Conservation (phyloP, 2,797 vertebrate species). For the Gorsachius magnificus region DNA sequence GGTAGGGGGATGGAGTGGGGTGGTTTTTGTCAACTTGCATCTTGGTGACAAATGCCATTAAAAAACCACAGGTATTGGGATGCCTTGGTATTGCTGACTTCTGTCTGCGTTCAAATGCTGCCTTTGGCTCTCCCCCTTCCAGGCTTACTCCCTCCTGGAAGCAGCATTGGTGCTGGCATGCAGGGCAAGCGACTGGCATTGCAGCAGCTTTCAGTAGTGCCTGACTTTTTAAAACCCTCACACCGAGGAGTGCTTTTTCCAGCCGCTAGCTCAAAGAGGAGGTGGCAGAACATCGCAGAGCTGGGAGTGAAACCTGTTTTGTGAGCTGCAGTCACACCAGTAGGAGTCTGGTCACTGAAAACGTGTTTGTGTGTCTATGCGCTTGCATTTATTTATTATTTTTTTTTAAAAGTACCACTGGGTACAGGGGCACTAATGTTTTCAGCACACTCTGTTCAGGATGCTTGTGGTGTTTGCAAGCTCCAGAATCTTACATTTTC, state of each 20-base stretch:
- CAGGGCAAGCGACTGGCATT: background rate
- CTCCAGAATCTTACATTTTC: background rate
- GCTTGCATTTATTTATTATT: background rate
- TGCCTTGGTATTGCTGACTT: background rate
- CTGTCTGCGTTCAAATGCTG: background rate
- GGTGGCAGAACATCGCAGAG: background rate
- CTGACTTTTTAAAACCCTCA: background rate
- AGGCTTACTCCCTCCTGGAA: background rate
- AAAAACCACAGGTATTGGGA: rapidly evolving
- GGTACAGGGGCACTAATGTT: background rate
- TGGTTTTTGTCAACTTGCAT: background rate
- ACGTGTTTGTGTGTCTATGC: background rate
- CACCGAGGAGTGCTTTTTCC: background rate
- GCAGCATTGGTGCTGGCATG: background rate
- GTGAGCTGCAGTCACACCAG: background rate
- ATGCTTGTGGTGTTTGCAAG: background rate
- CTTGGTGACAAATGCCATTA: background rate
- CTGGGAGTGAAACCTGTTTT: background rate
- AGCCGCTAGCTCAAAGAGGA: background rate
- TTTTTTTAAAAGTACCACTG: background rate
- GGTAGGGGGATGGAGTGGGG: too few species aligned
- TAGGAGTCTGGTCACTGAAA: background rate
- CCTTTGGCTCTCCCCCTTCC: background rate
- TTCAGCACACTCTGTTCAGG: background rate
- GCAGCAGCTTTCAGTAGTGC: background rate